These are phyloP conservation scores for Cuniculus paca DNA, from an alignment of 2,797 vertebrate genomes.

Conservation along the genomic window DNA sequence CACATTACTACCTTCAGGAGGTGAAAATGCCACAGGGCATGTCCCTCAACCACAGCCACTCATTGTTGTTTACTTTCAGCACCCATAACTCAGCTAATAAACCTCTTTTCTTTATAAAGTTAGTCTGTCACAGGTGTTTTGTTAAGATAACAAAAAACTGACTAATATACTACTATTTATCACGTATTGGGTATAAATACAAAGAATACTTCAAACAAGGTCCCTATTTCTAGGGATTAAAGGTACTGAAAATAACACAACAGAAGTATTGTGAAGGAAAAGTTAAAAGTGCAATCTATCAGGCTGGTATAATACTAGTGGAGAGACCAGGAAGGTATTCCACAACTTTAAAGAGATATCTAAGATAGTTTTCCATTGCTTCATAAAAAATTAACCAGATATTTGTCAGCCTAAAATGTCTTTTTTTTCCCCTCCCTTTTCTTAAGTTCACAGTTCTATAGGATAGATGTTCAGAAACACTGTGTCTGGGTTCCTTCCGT, in stretches of 20 bases:
- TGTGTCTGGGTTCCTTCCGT: background rate
- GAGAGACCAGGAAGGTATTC: background rate
- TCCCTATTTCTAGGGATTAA: background rate
- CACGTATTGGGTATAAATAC: background rate
- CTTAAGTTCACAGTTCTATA: background rate
- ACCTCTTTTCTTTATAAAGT: background rate
- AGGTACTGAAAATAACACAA: background rate
- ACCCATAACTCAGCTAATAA: background rate
- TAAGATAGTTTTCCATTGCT: background rate
- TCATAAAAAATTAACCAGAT: background rate
- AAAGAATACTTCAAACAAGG: slow-evolving; percentile 32
- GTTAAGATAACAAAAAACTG: background rate
- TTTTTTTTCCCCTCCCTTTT: too few species aligned
- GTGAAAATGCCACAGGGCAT: background rate
- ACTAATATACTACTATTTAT: background rate
- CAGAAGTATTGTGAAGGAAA: background rate
- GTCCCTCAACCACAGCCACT: background rate
- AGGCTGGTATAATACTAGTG: background rate
- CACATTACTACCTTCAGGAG: background rate
- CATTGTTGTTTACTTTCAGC: background rate
- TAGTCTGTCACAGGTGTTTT: background rate
- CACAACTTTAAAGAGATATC: background rate
- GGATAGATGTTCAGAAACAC: background rate
- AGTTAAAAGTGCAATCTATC: background rate
- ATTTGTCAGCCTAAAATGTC: background rate